Evolutionary conservation across 2,888 invertebrate species (phyloP), one percentile per base, ranked within the genome.

Genomic region (Gari tellinella): DNA sequence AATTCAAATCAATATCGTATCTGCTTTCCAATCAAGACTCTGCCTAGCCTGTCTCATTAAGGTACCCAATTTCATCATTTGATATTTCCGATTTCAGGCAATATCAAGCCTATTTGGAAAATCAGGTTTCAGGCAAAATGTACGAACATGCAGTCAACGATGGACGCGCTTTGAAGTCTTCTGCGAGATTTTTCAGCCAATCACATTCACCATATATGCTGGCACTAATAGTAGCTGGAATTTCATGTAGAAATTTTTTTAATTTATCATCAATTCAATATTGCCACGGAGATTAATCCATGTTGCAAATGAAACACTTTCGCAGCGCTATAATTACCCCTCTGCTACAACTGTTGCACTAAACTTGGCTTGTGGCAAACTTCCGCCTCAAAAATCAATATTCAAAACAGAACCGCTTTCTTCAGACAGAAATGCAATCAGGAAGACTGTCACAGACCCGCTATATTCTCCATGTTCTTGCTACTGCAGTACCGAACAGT

Each of bases 381-480:
- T 19, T 48, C 21, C 23, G 2, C 31, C 12, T 21, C 21, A 26
- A 10, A 51, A 31, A 51, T 51, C 51, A 51, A 51, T 51, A 51
- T 31, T 31, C 51, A 51, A 51, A 51, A 25, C 51, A 26, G 25
- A 51, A 51, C 25, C 14, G n/a, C 26, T 26, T 23, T 51, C 26
- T 26, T 25, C 51, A 51, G 51, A 31, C 51, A 51, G 26, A 31
- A 31, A 51, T 4, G 51, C 25, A 51, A 51, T 51, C 51, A 51
- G 51, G 15, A 51, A 23, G 23, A 25, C 25, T 19, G 14, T 17
- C 19, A 23, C 21, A 48, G 14, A 31, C 31, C 31, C 10, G 4
- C 10, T 4, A 31, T 48, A 19, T 48, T 48, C 48, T 14, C 2
- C 25, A 23, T 14, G 10, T 51, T 23, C n/a, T 23, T 26, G 15